Base-by-base conservation (phyloP, 2,113 vertebrate genomes). In the Sisor rabdophorus region DNA sequence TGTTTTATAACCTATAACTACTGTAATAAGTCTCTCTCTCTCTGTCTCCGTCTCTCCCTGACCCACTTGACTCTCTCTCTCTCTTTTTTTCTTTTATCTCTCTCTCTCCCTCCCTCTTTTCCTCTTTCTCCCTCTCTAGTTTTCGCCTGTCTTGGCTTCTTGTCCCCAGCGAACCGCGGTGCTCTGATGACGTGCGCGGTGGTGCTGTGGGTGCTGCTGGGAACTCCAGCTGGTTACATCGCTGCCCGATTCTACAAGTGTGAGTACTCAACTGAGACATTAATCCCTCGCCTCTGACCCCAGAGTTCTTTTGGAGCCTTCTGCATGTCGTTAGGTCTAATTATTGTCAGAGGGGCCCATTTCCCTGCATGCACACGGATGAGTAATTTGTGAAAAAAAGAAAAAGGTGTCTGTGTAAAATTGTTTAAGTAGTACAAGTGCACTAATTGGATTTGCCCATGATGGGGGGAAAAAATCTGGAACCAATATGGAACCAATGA, bases 201-300 rank as follows among this genome's bases (percentile, higher is more conserved):
- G 59, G 95, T 98, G 75, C 72, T 97, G 47, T 97, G 96, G 96
- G 96, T 97, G 59, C 90, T 98, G 26, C 92, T 97, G 84, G 96
- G 96, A 84, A 95, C 95, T 52, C 96, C 96, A 69, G 96, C 96
- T 0, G 96, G 96, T 83, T 97, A 95, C 10, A 93, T 98, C 61
- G 95, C 96, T 52, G 95, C 96, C 83, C 94, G 96, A 68, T 95
- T 97, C 89, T 98, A 98, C 87, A 97, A 96, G 85, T 95, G 95
- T 98, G 87, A 95, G 94, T 93, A 79, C 84, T 74, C n/a, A 20
- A 11, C 63, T 40, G 61, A 28, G 65, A 17, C 30, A 24, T n/a
- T 76, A 55, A 65, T 53, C 75, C 54, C 73, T 67, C 40, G 74
- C 59, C 76, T 52, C 40, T 67, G 28, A 74, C 71, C 48, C 61